Conservation (phyloP, 1,140 invertebrate genomes). For the Drosophila pectinifera region DNA sequence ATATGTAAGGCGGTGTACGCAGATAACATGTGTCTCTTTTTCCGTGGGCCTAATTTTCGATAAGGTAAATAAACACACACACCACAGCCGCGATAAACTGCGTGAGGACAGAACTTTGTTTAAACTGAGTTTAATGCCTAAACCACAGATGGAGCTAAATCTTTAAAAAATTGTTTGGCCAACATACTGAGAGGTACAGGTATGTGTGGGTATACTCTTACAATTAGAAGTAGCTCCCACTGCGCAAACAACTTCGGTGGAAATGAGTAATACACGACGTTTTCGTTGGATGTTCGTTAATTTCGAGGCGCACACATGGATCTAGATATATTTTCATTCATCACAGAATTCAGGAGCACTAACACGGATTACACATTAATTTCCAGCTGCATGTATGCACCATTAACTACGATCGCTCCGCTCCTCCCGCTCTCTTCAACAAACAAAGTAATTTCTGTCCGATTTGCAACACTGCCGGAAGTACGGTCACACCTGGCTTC, state of each 20-base stretch:
- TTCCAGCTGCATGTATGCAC: conserved; percentile 18
- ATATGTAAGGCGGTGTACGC: conserved; percentile 17
- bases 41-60: conserved; percentile 36
- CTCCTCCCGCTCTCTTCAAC: conserved; percentile 6
- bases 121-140: conserved; percentile 20
- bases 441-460: background rate
- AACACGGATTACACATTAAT: conserved; percentile 19
- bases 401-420: conserved; percentile 25
- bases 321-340: conserved; percentile 25
- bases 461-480: background rate
- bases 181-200: conserved; percentile 5
- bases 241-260: conserved; percentile 27
- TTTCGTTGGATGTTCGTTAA: conserved; percentile 22
- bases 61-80: conserved; percentile 44
- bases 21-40: conserved; percentile 46
- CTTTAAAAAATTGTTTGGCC: conserved; percentile 28
- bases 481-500: conserved; percentile 1
- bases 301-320: conserved; percentile 8
- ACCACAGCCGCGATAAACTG: conserved; percentile 13
- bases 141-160: conserved; percentile 4
- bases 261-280: conserved; percentile 16
- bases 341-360: conserved; percentile 14
- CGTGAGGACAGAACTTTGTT: conserved; percentile 19
- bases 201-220: conserved; percentile 36
- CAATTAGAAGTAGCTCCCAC: conserved; percentile 14